Evolutionary conservation across 2,113 vertebrate species (phyloP).

Genomic region (Vireo altiloquus): DNA sequence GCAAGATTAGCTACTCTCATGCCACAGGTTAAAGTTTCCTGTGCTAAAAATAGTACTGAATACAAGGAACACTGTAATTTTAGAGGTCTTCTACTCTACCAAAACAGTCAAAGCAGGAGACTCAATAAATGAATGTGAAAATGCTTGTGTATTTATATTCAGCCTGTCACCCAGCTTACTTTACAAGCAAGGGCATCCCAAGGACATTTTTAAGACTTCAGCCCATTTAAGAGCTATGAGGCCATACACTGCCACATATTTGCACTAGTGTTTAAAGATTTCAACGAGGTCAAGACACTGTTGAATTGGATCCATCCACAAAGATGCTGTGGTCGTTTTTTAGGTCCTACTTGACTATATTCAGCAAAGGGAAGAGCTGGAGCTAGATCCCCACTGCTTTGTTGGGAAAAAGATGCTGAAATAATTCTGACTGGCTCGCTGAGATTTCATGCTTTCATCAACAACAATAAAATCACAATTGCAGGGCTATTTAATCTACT

Average conservation of each 20-base stretch:
- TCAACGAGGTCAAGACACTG: neutral
- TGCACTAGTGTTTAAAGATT: neutral
- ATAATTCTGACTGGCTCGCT: neutral
- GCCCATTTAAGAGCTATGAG: neutral
- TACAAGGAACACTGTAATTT: neutral
- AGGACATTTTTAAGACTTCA: neutral
- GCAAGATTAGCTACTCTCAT: neutral
- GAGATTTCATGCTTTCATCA: neutral
- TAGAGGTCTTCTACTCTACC: neutral
- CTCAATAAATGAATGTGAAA: neutral
- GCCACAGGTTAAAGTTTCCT: neutral
- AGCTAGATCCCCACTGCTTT: neutral
- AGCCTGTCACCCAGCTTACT: neutral
- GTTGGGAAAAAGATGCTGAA: neutral
- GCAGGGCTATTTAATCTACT: neutral
- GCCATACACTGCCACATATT: neutral
- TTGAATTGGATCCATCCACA: neutral
- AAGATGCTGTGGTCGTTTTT: neutral
- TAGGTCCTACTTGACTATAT: neutral
- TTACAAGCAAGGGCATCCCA: neutral
- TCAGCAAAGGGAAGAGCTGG: neutral
- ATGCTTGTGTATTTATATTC: neutral
- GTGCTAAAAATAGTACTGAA: neutral
- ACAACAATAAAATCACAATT: neutral
- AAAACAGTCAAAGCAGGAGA: neutral